A percentile compares a stretch with the other conserved stretches of the same genome.
These are phyloP conservation scores for Pyrocephalus nanus DNA, from an alignment of 2,797 vertebrate genomes.

Conservation along the genomic window DNA sequence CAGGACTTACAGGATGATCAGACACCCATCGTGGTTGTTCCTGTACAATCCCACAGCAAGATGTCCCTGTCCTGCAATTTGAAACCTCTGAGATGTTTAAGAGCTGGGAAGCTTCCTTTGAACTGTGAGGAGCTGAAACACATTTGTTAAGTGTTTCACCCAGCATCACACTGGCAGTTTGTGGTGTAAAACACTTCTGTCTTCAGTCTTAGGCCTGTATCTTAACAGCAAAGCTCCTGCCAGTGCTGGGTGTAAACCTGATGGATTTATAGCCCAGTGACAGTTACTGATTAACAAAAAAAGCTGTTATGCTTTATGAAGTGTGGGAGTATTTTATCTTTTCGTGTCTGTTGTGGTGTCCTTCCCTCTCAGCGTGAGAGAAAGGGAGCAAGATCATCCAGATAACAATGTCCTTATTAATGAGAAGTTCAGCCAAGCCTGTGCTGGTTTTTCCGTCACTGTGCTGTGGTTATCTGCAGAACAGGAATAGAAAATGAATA, in stretches of 20 bases:
- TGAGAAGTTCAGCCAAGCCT: slow-evolving; percentile 21
- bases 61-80: neutral
- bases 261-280: neutral
- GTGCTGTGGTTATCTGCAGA: slow-evolving; percentile 24
- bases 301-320: neutral
- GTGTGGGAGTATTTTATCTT: neutral
- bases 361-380: slow-evolving; percentile 3
- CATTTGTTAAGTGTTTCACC: neutral
- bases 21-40: rapidly evolving
- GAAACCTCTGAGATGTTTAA: neutral
- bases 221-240: neutral
- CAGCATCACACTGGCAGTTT: neutral
- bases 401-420: slow-evolving; percentile 7
- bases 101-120: neutral
- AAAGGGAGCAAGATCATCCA: neutral
- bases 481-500: neutral
- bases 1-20: neutral
- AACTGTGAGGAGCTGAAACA: neutral
- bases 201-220: neutral
- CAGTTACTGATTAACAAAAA: neutral
- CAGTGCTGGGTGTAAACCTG: neutral
- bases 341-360: neutral
- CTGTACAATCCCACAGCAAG: neutral
- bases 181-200: neutral
- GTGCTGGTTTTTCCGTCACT: neutral